phyloP scores from a whole-genome alignment of 2,113 vertebrate genomes.

The Vulpes ferrilata region DNA sequence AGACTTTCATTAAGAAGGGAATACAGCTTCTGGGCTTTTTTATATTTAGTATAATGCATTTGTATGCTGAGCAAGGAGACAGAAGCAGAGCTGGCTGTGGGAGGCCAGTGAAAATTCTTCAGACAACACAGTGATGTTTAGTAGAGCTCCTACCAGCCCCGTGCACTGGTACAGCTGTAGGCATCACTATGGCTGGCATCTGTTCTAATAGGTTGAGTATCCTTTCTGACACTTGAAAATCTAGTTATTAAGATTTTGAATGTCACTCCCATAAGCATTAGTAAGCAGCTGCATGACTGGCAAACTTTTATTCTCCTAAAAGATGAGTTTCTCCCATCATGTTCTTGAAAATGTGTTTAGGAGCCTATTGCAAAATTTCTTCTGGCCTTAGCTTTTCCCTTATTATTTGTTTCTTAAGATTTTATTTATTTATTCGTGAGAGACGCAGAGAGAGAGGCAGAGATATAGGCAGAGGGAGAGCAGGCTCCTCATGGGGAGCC shows the following conservation, averaged over 20 bases:
- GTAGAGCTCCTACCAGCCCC: background rate
- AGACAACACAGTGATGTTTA: background rate
- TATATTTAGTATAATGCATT: background rate
- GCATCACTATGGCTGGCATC: background rate
- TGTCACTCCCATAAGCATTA: slow-evolving; percentile 15
- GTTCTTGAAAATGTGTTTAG: slow-evolving; percentile 23
- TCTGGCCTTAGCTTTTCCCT: background rate
- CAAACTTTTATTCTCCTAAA: background rate
- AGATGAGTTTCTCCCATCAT: background rate
- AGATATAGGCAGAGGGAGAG: too few species aligned
- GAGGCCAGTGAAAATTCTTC: background rate
- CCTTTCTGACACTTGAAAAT: background rate
- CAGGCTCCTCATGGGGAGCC: too few species aligned
- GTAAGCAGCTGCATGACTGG: background rate
- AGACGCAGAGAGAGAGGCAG: too few species aligned
- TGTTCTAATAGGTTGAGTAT: background rate
- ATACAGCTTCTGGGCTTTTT: background rate
- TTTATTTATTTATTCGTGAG: too few species aligned
- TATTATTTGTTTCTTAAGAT: background rate
- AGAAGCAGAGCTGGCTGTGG: background rate
- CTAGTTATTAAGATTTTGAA: slow-evolving; percentile 55
- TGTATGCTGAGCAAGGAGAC: slow-evolving; percentile 28
- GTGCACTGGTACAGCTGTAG: background rate
- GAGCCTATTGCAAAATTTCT: background rate
- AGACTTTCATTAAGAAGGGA: background rate